A percentile compares a stretch with the other conserved stretches of the same genome.
phyloP scores from a whole-genome alignment of 2,797 vertebrate genomes.

The Pseudomugil tenellus region DNA sequence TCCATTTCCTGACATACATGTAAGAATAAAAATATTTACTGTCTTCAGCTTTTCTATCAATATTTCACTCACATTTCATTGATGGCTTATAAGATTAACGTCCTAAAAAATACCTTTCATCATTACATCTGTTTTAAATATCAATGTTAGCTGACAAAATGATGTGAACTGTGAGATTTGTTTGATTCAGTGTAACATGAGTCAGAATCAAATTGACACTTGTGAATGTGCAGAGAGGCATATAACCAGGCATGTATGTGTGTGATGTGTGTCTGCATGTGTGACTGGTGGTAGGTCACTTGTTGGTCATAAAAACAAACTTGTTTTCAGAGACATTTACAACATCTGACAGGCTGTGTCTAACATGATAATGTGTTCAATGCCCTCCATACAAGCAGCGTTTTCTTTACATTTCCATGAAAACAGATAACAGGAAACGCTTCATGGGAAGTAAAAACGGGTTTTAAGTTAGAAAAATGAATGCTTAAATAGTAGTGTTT shows the following conservation, averaged over 20 bases:
- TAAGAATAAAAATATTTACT: not conserved
- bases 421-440: not conserved
- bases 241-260: not conserved
- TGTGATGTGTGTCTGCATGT: conserved; percentile 15
- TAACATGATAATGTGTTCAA: conserved; percentile 30
- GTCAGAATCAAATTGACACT: conserved; percentile 19
- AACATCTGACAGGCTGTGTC: conserved; percentile 32
- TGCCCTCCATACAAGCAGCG: not conserved
- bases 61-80: conserved; percentile 15
- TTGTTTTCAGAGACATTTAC: conserved; percentile 38
- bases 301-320: conserved; percentile 46
- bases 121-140: conserved; percentile 40
- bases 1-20: not conserved
- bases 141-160: conserved; percentile 36
- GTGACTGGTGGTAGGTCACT: conserved; percentile 37
- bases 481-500: too few relatives aligned
- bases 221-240: conserved; percentile 9
- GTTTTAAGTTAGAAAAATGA: too few relatives aligned
- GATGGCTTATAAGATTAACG: conserved; percentile 6
- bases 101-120: conserved; percentile 35
- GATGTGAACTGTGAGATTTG: conserved; percentile 26
- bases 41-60: not conserved
- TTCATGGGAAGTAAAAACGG: too few relatives aligned
- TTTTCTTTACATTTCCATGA: conserved; percentile 3
- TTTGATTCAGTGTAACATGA: conserved; percentile 34